phyloP scores from a whole-genome alignment of 2,888 invertebrate genomes.

The Drepanosiphum platanoidis region DNA sequence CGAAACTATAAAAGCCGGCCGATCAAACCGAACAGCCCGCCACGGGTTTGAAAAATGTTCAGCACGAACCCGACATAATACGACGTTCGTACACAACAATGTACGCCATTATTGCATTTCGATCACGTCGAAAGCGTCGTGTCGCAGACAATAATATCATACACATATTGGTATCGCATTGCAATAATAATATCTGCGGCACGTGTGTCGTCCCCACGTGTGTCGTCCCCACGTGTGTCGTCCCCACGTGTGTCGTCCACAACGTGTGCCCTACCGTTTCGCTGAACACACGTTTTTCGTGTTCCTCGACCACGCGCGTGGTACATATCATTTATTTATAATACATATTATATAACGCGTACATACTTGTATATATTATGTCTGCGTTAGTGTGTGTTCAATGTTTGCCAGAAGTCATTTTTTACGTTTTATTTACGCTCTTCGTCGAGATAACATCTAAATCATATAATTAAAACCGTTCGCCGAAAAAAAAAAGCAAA shows the following conservation, averaged over 20 bases:
- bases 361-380: background rate
- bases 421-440: conserved; percentile 41
- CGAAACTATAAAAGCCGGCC: too few relatives aligned
- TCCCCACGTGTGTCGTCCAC: conserved; percentile 6
- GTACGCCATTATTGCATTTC: background rate
- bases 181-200: background rate
- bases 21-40: too few relatives aligned
- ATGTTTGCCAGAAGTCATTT: conserved; percentile 42
- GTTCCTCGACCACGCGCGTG: conserved; percentile 42
- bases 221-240: background rate
- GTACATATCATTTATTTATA: background rate
- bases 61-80: too few relatives aligned
- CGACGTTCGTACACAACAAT: too few relatives aligned
- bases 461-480: conserved; percentile 32
- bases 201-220: background rate
- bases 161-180: background rate
- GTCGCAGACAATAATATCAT: background rate
- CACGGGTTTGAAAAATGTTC: too few relatives aligned
- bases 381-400: conserved; percentile 4
- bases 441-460: conserved; percentile 24
- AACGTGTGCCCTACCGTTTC: conserved; percentile 45
- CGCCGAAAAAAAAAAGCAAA: background rate
- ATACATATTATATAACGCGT: background rate
- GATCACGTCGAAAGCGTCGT: background rate
- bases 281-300: conserved; percentile 44